Base-by-base conservation (phyloP, 2,113 vertebrate genomes). In the Tyrannus savana region DNA sequence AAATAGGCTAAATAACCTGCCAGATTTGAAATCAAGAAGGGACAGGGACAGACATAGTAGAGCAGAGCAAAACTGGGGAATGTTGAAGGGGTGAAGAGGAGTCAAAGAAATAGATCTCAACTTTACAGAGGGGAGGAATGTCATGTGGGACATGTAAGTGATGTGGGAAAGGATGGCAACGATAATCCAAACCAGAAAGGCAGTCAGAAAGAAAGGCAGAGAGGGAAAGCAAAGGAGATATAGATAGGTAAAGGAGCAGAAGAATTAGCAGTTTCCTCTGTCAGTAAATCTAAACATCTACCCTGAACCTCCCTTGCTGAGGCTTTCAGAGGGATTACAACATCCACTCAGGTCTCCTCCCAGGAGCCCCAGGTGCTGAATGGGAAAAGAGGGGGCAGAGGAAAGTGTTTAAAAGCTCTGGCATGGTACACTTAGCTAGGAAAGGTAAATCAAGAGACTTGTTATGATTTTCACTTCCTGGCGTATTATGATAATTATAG, bases 371-470 rank as follows among this genome's bases (percentile, higher is more conserved):
- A 58, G 9, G 7, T 10, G 15, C 31, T 46, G 60, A 85, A 44
- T 0, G 1, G 21, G 37, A 56, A 53, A 33, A 83, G 18, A 50
- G 2, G 14, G 13, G 7, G 28, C 44, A 74, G 64, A 83, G 24
- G 10, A 35, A 92, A 83, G 39, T 1, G 1, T 60, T 87, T 33
- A 75, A 18, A 19, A 91, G 25, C 24, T 80, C 50, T 87, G 74
- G 66, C 16, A 74, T 22, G 6, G 41, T 66, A 62, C 17, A 52
- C 41, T 66, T 80, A 52, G 21, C 33, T 25, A 63, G 31, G 52
- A 89, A 71, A 91, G 59, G 84, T 91, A 82, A 94, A 96, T 85
- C 42, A 80, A 77, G 30, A 82, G 73, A 47, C 67, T 89, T 85
- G 46, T 71, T 91, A 55, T 3, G 4, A 93, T 59, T 47, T 28